Conservation (phyloP, 2,113 vertebrate genomes). For the Cololabis saira region DNA sequence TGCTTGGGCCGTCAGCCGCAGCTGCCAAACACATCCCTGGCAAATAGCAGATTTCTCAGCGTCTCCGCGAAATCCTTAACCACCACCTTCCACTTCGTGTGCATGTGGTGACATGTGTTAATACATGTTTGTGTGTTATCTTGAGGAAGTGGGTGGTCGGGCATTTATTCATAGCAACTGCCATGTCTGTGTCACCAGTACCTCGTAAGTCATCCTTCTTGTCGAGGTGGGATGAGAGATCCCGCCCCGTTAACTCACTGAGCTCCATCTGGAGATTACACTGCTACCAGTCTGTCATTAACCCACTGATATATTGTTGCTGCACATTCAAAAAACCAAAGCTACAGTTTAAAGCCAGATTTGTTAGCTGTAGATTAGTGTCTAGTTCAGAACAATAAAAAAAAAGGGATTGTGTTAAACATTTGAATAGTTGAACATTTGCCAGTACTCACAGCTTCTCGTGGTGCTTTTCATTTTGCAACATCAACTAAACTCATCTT, state of each 20-base stretch:
- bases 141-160: constrained; percentile 50
- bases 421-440: too few relatives aligned
- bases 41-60: constrained; percentile 47
- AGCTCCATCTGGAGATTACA: not conserved
- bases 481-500: too few relatives aligned
- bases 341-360: too few relatives aligned
- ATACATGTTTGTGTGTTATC: constrained; percentile 24
- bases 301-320: too few relatives aligned
- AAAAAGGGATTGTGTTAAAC: too few relatives aligned
- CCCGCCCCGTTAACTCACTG: not conserved
- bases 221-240: constrained; percentile 19
- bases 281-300: not conserved
- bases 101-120: constrained; percentile 33
- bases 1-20: constrained; percentile 67
- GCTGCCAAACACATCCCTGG: constrained; percentile 55
- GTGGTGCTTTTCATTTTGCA: too few relatives aligned
- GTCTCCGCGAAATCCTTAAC: constrained; percentile 48
- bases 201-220: constrained; percentile 46
- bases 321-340: too few relatives aligned
- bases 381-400: too few relatives aligned
- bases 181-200: constrained; percentile 46
- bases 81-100: constrained; percentile 4
- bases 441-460: too few relatives aligned
- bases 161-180: constrained; percentile 60
- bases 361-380: too few relatives aligned